Conservation (phyloP, 2,797 vertebrate genomes). For the Melanotaenia maccullochi region DNA sequence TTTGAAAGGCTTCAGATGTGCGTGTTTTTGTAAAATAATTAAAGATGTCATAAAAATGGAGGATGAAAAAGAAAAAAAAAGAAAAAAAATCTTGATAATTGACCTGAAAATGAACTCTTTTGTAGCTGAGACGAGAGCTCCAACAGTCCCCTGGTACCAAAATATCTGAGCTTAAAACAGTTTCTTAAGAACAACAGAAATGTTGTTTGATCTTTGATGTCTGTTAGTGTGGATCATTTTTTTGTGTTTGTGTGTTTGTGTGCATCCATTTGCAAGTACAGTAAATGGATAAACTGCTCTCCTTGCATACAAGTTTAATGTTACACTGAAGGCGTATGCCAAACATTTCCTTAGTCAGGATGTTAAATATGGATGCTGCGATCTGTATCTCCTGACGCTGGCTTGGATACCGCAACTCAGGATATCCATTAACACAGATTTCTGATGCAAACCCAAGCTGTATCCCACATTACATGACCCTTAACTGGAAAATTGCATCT, state of each 20-base stretch:
- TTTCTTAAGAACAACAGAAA: conserved; percentile 28
- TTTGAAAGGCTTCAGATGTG: conserved; percentile 17
- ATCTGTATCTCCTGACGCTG: not conserved
- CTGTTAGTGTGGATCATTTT: conserved; percentile 3
- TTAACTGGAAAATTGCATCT: not conserved
- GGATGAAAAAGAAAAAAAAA: not conserved
- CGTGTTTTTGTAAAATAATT: conserved; percentile 19
- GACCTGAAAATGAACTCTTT: conserved; percentile 21
- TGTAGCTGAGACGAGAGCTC: conserved; percentile 19
- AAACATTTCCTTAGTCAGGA: not conserved
- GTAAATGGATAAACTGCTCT: conserved; percentile 8
- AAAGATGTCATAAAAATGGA: conserved; percentile 24
- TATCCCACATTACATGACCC: not conserved
- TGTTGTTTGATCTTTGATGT: conserved; percentile 30
- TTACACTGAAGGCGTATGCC: not conserved
- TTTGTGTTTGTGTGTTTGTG: not conserved
- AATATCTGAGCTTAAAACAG: conserved; percentile 27
- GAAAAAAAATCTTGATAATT: conserved; percentile 31
- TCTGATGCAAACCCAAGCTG: not conserved
- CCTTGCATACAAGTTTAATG: not conserved
- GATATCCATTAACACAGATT: not conserved
- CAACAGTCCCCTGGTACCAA: conserved; percentile 25
- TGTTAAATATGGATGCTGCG: not conserved
- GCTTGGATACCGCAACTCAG: not conserved
- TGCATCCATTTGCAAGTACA: conserved; percentile 16